Percentiles rank a stretch among this genome's conserved stretches.
phyloP scores from a whole-genome alignment of 2,888 invertebrate genomes.

The Dorcus hopei region DNA sequence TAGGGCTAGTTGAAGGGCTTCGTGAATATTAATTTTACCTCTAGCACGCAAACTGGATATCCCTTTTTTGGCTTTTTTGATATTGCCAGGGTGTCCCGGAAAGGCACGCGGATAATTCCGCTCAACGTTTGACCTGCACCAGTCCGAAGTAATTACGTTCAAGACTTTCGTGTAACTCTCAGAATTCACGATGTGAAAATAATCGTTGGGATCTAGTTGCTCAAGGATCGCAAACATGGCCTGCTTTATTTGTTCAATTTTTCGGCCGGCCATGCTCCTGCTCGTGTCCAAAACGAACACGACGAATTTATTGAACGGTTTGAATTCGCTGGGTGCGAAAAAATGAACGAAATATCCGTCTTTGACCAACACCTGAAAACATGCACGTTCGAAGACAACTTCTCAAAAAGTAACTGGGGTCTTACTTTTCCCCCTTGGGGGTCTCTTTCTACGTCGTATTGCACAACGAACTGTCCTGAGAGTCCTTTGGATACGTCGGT shows the following conservation, averaged over 20 bases:
- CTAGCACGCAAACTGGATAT: conserved; percentile 54
- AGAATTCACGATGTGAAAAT: conserved; percentile 68
- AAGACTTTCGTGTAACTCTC: conserved; percentile 53
- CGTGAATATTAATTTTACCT: conserved; percentile 67
- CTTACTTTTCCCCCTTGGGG: conserved; percentile 57
- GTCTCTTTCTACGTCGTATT: conserved; percentile 65
- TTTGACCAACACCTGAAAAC: conserved; percentile 56
- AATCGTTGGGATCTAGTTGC: conserved; percentile 60
- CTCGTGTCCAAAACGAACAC: conserved; percentile 75
- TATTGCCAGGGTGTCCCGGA: conserved; percentile 54
- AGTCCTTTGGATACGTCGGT: conserved; percentile 50
- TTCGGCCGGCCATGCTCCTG: conserved; percentile 69
- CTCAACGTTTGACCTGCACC: not conserved
- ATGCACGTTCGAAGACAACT: not conserved
- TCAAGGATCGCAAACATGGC: conserved; percentile 64
- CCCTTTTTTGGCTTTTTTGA: conserved; percentile 58
- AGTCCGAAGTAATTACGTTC: conserved; percentile 40
- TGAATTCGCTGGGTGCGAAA: conserved; percentile 62
- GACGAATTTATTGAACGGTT: conserved; percentile 62
- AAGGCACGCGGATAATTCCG: conserved; percentile 48
- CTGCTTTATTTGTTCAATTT: conserved; percentile 62
- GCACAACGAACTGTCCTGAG: conserved; percentile 65
- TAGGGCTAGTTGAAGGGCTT: conserved; percentile 57
- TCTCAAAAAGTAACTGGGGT: not conserved
- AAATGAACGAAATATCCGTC: conserved; percentile 76